Conservation (phyloP, 1,140 invertebrate genomes). For the Tetramorium simillimum region DNA sequence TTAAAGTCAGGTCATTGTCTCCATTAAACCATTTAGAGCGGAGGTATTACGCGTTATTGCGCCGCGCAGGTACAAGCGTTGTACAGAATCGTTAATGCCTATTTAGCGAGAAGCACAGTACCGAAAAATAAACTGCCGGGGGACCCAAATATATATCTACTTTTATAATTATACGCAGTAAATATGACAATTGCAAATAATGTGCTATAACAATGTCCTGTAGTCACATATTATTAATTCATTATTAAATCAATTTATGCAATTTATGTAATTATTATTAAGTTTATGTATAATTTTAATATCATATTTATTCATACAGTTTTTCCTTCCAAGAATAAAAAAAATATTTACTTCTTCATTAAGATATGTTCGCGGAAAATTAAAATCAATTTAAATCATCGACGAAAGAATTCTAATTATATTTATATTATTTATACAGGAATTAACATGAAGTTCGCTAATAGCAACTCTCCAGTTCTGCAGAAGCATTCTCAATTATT, state of each 20-base stretch:
- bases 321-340: neutral
- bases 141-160: neutral
- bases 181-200: neutral
- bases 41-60: conserved; percentile 24
- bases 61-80: neutral
- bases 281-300: neutral
- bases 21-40: conserved; percentile 51
- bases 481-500: neutral
- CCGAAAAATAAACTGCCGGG: neutral
- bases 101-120: neutral
- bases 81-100: conserved; percentile 16
- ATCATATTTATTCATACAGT: no score
- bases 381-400: neutral
- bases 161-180: neutral
- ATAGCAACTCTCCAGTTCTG: neutral
- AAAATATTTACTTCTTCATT: neutral
- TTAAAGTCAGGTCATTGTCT: conserved; percentile 69
- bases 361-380: neutral
- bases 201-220: neutral
- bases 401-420: neutral
- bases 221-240: neutral
- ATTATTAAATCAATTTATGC: neutral
- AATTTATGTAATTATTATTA: neutral
- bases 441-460: neutral
- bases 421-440: neutral